These are phyloP conservation scores for Drosophila merina DNA, from an alignment of 2,888 invertebrate genomes.

Conservation along the genomic window DNA sequence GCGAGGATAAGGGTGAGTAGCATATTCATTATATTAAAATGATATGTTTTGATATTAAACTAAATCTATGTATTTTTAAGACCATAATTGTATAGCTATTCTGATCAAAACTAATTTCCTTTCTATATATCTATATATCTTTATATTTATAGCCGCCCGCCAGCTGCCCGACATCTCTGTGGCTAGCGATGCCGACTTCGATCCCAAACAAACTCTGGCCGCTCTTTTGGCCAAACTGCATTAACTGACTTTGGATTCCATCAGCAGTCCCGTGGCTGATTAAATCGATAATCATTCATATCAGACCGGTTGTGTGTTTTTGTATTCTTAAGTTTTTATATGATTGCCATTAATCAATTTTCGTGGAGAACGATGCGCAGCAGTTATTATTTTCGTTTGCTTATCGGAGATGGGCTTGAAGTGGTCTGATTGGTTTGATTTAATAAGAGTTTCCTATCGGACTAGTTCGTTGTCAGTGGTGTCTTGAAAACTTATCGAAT, in stretches of 20 bases:
- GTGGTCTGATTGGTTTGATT: constrained; percentile 44
- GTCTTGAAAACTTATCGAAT: not conserved
- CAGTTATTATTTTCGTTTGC: constrained; percentile 21
- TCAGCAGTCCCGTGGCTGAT: not conserved
- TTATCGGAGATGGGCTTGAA: constrained; percentile 32
- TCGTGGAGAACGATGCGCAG: constrained; percentile 31
- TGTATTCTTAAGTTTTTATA: constrained; percentile 58
- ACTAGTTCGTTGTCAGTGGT: not conserved
- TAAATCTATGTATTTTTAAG: too few species aligned
- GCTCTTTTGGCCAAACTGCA: constrained; percentile 23
- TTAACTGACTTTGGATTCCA: not conserved
- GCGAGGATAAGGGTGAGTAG: constrained; percentile 13
- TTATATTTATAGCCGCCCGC: not conserved
- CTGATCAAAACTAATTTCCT: too few species aligned
- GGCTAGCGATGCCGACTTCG: constrained; percentile 54
- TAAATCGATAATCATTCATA: constrained; percentile 29
- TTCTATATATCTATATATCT: too few species aligned
- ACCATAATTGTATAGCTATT: too few species aligned
- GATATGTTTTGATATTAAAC: too few species aligned
- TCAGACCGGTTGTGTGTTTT: constrained; percentile 39
- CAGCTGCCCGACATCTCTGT: constrained; percentile 57
- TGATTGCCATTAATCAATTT: constrained; percentile 62
- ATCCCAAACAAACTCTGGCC: constrained; percentile 23
- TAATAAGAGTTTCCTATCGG: constrained; percentile 42
- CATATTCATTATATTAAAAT: too few species aligned